Conservation (phyloP, 2,113 vertebrate species). For the Melanocharis versteri region DNA sequence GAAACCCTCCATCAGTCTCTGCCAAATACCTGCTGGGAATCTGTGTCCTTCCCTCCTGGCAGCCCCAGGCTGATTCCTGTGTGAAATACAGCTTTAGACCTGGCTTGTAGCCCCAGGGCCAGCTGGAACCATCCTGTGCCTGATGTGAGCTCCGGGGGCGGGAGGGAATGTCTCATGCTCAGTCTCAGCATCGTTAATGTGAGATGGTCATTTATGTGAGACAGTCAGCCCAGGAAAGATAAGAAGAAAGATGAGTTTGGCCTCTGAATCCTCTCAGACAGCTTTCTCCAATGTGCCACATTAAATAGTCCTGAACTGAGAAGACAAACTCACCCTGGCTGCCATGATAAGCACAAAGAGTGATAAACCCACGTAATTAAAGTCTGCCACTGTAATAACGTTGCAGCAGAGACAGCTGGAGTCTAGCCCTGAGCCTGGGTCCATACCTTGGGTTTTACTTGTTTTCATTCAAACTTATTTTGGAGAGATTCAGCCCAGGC, state of each 20-base stretch:
- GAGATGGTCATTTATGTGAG: neutral
- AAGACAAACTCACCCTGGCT: neutral
- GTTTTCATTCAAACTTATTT: neutral
- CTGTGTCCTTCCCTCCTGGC: neutral
- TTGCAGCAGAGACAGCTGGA: neutral
- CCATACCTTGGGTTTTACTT: neutral
- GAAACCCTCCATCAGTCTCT: neutral
- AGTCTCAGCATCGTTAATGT: neutral
- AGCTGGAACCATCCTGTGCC: neutral
- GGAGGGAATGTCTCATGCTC: neutral
- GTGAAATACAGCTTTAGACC: neutral
- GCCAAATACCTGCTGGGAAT: neutral
- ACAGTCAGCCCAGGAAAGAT: neutral
- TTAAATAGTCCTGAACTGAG: neutral
- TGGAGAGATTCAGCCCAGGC: neutral
- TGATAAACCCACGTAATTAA: constrained; percentile 22
- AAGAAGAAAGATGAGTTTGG: neutral
- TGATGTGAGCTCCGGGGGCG: rapidly evolving
- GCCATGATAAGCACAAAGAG: neutral
- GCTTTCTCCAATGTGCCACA: neutral
- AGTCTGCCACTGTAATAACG: neutral
- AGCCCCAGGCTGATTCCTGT: neutral
- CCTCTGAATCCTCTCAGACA: neutral
- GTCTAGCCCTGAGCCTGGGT: neutral
- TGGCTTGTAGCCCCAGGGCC: neutral